Evolutionary conservation across 2,888 invertebrate genomes (phyloP).

Genomic region (Drosophila picticornis): DNA sequence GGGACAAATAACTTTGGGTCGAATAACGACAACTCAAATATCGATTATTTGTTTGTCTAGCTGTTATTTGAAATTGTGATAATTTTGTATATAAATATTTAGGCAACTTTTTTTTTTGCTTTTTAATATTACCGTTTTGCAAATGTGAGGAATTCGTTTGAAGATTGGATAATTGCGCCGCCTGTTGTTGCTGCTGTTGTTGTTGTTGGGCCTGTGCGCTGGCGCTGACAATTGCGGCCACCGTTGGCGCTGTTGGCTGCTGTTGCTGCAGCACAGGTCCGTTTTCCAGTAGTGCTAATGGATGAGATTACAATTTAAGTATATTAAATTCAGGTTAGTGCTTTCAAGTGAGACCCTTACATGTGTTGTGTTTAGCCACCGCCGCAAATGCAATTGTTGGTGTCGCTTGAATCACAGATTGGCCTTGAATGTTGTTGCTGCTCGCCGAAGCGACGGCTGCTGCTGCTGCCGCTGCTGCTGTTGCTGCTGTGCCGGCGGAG

Average conservation of each 20-base stretch:
- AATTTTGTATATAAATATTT: not conserved
- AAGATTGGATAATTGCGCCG: slow-evolving; percentile 83
- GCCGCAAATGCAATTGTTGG: slow-evolving; percentile 88
- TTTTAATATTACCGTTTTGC: slow-evolving; percentile 80
- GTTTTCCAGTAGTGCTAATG: slow-evolving; percentile 84
- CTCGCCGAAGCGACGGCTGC: slow-evolving; percentile 46
- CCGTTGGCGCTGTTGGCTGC: slow-evolving; percentile 76
- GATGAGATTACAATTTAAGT: not conserved
- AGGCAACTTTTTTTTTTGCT: not conserved
- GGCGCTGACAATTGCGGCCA: slow-evolving; percentile 80
- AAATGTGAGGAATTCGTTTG: slow-evolving; percentile 85
- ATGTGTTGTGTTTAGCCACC: slow-evolving; percentile 87
- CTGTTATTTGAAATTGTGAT: not conserved
- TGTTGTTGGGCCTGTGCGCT: slow-evolving; percentile 63
- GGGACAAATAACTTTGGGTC: not conserved
- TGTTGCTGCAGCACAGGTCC: slow-evolving; percentile 80
- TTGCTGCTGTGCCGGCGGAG: slow-evolving; percentile 52
- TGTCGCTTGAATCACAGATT: slow-evolving; percentile 85
- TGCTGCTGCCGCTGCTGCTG: slow-evolving; percentile 44
- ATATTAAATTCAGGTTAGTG: not conserved
- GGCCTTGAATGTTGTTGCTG: slow-evolving; percentile 83
- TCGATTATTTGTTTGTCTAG: not conserved
- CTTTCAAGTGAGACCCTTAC: slow-evolving; percentile 70
- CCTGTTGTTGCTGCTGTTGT: slow-evolving; percentile 58
- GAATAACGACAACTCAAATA: not conserved